These are phyloP conservation scores for Allacma fusca DNA, from an alignment of 2,888 invertebrate genomes.

Conservation along the genomic window DNA sequence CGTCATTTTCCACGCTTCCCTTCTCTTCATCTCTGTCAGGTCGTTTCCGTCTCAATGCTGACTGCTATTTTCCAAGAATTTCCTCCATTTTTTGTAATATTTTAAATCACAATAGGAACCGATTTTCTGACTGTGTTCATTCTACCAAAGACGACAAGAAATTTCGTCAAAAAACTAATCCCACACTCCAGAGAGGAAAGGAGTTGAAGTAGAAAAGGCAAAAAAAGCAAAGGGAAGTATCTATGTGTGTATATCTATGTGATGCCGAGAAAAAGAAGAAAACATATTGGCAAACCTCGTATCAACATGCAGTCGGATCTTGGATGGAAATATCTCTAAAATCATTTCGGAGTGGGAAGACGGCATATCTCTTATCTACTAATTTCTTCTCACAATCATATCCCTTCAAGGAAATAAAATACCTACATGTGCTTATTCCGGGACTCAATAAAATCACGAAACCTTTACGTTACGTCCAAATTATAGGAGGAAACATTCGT, in stretches of 20 bases:
- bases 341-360: no score
- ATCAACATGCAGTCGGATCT: no score
- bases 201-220: background rate
- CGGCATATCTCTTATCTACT: no score
- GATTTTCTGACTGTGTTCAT: constrained; percentile 1
- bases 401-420: no score
- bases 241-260: background rate
- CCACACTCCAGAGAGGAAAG: background rate
- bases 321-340: no score
- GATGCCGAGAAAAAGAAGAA: background rate
- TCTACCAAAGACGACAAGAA: constrained; percentile 11
- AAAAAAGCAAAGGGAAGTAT: no score
- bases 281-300: no score
- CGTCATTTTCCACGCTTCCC: background rate
- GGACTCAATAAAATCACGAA: no score
- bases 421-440: no score
- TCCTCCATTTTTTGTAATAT: background rate
- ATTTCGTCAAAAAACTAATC: constrained; percentile 6
- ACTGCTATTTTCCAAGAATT: background rate
- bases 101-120: constrained; percentile 6
- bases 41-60: constrained; percentile 9
- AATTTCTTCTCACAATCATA: no score
- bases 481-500: no score
- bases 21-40: constrained; percentile 1
- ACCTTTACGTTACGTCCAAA: no score